phyloP scores from a whole-genome alignment of 2,113 vertebrate species.

The Clarias macrocephalus region DNA sequence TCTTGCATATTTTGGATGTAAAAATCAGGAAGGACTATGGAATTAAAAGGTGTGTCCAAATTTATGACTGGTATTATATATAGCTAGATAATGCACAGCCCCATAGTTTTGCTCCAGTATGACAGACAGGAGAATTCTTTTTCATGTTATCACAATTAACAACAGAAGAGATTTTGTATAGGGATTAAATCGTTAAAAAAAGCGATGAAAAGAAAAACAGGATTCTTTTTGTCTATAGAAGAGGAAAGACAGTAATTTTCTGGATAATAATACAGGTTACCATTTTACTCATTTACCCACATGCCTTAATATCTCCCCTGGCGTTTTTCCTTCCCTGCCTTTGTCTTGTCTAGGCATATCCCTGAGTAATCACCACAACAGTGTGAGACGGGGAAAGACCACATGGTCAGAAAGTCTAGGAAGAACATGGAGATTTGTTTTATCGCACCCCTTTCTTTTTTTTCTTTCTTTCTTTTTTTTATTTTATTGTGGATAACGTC shows the following conservation, averaged over 20 bases:
- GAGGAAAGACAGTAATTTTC: constrained; percentile 14
- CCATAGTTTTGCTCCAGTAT: neutral
- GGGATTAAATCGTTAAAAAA: neutral
- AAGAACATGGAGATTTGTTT: constrained; percentile 39
- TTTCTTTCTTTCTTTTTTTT: constrained; percentile 63
- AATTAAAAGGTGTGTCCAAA: no score
- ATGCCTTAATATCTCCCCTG: constrained; percentile 61
- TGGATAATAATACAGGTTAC: neutral
- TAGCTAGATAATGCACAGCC: no score
- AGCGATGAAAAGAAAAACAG: neutral
- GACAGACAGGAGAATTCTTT: neutral
- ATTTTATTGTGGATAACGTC: constrained; percentile 61
- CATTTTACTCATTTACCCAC: constrained; percentile 50
- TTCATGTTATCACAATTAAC: neutral
- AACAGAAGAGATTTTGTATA: neutral
- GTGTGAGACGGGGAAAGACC: constrained; percentile 53
- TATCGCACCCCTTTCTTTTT: constrained; percentile 59
- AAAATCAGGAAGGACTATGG: no score
- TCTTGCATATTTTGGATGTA: no score
- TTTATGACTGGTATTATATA: no score
- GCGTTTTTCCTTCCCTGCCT: constrained; percentile 44
- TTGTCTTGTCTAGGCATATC: constrained; percentile 68
- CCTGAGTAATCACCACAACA: constrained; percentile 64
- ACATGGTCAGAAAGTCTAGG: constrained; percentile 60
- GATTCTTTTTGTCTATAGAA: neutral